Conservation (phyloP, 2,113 vertebrate species). For the Daubentonia madagascariensis region DNA sequence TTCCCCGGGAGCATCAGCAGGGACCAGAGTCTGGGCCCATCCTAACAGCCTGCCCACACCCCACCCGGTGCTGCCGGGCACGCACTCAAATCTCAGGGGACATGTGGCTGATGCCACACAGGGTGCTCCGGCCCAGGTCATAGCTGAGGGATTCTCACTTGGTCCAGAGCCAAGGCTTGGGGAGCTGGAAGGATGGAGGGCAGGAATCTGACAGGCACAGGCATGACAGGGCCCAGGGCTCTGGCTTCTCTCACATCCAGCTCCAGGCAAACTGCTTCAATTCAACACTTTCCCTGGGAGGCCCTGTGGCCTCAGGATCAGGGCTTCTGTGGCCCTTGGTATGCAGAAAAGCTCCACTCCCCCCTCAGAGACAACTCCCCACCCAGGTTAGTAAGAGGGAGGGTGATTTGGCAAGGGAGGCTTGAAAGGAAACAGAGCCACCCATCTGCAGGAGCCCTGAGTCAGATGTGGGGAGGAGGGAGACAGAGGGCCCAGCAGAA, state of each 20-base stretch:
- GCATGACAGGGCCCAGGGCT: neutral
- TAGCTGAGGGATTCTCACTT: neutral
- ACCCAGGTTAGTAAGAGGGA: neutral
- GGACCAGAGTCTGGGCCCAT: neutral
- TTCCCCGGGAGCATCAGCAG: neutral
- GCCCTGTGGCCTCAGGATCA: neutral
- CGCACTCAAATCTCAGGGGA: neutral
- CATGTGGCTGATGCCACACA: neutral
- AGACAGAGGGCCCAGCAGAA: neutral
- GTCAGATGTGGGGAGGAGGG: neutral
- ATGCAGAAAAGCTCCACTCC: slow-evolving; percentile 12
- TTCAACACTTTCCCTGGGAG: neutral
- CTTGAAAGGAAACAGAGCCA: slow-evolving; percentile 49
- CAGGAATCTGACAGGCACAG: neutral
- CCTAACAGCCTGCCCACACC: neutral
- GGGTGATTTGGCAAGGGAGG: neutral
- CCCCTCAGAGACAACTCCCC: neutral
- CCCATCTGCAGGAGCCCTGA: slow-evolving; percentile 39
- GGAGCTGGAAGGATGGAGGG: neutral
- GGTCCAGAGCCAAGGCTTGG: neutral
- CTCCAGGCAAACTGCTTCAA: slow-evolving; percentile 41
- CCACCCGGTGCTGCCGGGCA: neutral
- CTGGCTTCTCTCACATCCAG: slow-evolving; percentile 19
- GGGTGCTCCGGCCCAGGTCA: neutral
- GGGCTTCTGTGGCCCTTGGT: neutral